Base-by-base conservation (phyloP, 2,888 invertebrate species). In the Nomada lathburiana region DNA sequence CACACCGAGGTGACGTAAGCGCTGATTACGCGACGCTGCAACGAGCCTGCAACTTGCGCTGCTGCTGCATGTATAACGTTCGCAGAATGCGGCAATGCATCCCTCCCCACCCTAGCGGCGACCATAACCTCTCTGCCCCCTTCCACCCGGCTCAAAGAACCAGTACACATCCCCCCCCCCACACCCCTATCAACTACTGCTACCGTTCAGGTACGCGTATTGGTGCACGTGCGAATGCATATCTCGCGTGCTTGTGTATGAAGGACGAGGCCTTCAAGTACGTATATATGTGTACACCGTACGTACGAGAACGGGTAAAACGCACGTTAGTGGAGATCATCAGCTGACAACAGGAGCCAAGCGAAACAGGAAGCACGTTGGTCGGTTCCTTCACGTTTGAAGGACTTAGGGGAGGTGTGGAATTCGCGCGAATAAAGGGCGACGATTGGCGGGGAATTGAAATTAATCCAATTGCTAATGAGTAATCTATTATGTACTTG, bases 241-340 rank as follows among this genome's bases (percentile, higher is more conserved):
- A 47, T 47, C 47, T 59, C 76, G 18, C 36, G 67, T 72, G 77
- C 69, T 59, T 60, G 86, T 80, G 76, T 76, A 80, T 78, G 91
- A 91, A 91, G 91, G 91, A 88, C 91, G 87, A 83, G 89, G 88
- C 90, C 91, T 89, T 90, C 90, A 78, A 76, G 79, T 82, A 72
- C 83, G 77, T 69, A 75, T 65, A 73, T 77, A 68, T 80, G 71
- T 68, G 74, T 72, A 63, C 68, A 78, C 74, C 62, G 71, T 70
- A 78, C 70, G 62, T 63, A 84, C 70, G 69, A 75, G 69, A 57
- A 29, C 50, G 60, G 16, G 52, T 67, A 7, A 36, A 60, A 69
- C 69, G 74, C 69, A 70, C 36, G 77, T 76, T 64, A 67, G 71
- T 57, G 76, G 60, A 76, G 63, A 85, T 89, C 83, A 83, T 90